These are phyloP conservation scores for Mactromeris polynyma DNA, from an alignment of 2,888 invertebrate species.

Conservation along the genomic window DNA sequence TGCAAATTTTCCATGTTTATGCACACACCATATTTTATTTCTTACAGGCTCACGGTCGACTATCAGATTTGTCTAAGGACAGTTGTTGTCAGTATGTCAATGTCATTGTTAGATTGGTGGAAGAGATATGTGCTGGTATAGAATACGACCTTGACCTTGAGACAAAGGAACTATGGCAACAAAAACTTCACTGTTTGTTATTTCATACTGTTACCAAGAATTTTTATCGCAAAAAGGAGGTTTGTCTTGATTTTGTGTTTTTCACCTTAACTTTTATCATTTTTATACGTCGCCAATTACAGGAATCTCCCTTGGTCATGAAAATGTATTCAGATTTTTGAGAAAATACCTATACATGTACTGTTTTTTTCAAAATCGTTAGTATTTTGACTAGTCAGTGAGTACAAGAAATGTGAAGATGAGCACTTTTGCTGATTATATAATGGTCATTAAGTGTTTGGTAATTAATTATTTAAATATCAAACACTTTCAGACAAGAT, in stretches of 20 bases:
- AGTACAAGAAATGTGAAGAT: too few species aligned
- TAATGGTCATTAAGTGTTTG: too few species aligned
- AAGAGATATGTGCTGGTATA: slow-evolving; percentile 61
- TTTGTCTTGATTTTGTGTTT: slow-evolving; percentile 12
- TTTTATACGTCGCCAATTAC: too few species aligned
- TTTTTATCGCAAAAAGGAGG: slow-evolving; percentile 36
- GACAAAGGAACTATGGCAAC: slow-evolving; percentile 54
- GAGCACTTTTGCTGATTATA: too few species aligned
- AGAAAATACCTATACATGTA: too few species aligned
- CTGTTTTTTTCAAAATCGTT: too few species aligned
- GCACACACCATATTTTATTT: background rate
- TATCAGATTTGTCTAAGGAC: slow-evolving; percentile 41
- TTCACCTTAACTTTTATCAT: too few species aligned
- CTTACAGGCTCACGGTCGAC: slow-evolving; percentile 39
- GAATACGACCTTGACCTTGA: slow-evolving; percentile 50
- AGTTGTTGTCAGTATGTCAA: slow-evolving; percentile 33
- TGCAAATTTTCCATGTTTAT: background rate
- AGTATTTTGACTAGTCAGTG: too few species aligned
- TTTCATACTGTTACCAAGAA: slow-evolving; percentile 53
- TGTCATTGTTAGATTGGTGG: slow-evolving; percentile 36
- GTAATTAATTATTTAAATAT: too few species aligned
- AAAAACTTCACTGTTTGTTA: slow-evolving; percentile 53
- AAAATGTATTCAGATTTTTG: too few species aligned
- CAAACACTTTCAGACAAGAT: too few species aligned
- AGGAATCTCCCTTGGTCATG: too few species aligned